Evolutionary conservation across 2,888 invertebrate species (phyloP).

Genomic region (Iselma pallidipennis): DNA sequence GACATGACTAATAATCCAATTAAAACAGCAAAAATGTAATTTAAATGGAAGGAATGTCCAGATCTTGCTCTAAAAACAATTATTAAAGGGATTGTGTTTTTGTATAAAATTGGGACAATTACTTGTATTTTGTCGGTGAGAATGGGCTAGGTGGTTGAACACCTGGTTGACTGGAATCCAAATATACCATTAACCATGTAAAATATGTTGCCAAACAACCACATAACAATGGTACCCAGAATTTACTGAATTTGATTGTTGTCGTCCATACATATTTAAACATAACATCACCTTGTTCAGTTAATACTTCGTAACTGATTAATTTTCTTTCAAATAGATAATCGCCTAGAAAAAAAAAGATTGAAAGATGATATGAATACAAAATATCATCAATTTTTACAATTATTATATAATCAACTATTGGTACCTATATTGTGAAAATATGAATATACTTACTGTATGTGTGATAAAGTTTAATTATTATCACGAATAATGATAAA

Average conservation of each 20-base stretch:
- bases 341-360: conserved; percentile 34
- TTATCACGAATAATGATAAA: conserved; percentile 44
- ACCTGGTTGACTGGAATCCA: conserved; percentile 65
- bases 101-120: conserved; percentile 20
- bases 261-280: conserved; percentile 48
- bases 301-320: conserved; percentile 43
- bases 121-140: conserved; percentile 59
- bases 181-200: conserved; percentile 63
- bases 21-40: conserved; percentile 57
- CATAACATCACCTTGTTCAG: conserved; percentile 50
- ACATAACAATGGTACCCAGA: conserved; percentile 54
- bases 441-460: conserved; percentile 47
- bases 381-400: neutral
- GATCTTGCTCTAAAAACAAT: conserved; percentile 46
- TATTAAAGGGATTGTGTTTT: too few species aligned
- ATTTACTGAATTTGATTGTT: conserved; percentile 45
- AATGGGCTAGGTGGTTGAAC: conserved; percentile 64
- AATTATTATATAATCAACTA: neutral
- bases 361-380: neutral
- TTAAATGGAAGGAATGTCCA: conserved; percentile 55
- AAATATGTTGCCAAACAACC: conserved; percentile 60
- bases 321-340: conserved; percentile 37
- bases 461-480: conserved; percentile 41
- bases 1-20: conserved; percentile 56
- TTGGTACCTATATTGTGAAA: neutral